These are phyloP conservation scores for Charanyca ferruginea DNA, from an alignment of 2,888 invertebrate genomes.

Conservation along the genomic window DNA sequence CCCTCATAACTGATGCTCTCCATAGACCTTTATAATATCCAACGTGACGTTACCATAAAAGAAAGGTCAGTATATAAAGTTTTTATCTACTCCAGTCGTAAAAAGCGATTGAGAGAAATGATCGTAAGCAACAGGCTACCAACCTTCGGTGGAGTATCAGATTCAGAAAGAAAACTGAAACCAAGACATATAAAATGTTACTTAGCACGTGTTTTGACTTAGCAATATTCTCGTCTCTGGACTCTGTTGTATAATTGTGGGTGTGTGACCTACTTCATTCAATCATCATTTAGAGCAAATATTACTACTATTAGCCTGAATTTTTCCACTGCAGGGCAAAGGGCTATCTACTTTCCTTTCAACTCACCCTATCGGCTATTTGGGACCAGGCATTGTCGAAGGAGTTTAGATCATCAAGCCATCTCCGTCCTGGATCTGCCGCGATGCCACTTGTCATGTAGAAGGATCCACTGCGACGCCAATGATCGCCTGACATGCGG, in stretches of 20 bases:
- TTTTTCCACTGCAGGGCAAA: no score
- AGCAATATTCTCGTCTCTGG: not conserved
- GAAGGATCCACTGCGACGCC: no score
- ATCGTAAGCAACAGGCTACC: conserved; percentile 52
- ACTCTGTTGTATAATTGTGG: not conserved
- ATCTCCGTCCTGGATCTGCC: no score
- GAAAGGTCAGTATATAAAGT: conserved; percentile 56
- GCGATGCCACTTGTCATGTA: no score
- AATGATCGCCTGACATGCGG: no score
- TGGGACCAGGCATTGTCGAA: no score
- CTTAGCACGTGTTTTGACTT: not conserved
- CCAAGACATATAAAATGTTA: not conserved
- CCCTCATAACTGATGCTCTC: conserved; percentile 43
- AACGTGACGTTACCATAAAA: conserved; percentile 54
- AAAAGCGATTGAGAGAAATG: conserved; percentile 48
- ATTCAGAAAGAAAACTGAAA: not conserved
- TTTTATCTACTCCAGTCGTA: conserved; percentile 56
- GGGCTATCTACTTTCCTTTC: no score
- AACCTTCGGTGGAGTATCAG: not conserved
- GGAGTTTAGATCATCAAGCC: no score
- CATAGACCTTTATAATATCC: conserved; percentile 40
- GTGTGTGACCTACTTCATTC: no score
- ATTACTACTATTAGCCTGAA: no score
- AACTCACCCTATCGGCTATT: no score
- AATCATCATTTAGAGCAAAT: no score